Percentiles rank a stretch among this genome's conserved stretches.
phyloP scores from a whole-genome alignment of 2,113 vertebrate genomes.

The Chinchilla lanigera region DNA sequence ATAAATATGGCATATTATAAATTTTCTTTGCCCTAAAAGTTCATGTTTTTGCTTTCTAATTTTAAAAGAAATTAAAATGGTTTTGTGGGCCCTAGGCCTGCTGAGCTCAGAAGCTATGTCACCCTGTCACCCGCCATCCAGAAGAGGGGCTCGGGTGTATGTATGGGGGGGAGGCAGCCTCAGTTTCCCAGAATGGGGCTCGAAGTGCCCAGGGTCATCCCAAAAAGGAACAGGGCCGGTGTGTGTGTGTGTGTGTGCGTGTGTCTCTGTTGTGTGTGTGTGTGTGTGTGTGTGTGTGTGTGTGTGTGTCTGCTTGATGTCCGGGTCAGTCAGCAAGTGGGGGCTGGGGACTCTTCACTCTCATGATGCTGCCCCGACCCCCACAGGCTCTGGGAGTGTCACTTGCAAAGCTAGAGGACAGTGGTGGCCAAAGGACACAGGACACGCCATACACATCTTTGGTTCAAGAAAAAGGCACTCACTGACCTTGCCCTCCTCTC shows the following conservation, averaged over 20 bases:
- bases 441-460: conserved; percentile 91
- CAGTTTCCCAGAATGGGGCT: background rate
- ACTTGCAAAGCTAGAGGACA: conserved; percentile 78
- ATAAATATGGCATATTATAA: background rate
- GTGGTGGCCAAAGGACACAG: conserved; percentile 75
- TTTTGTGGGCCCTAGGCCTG: background rate
- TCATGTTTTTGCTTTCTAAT: background rate
- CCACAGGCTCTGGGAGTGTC: conserved; percentile 73
- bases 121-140: background rate
- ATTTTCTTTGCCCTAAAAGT: background rate
- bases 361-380: conserved; percentile 71
- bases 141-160: background rate
- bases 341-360: conserved; percentile 23
- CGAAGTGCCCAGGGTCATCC: no score
- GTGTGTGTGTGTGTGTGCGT: background rate
- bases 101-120: background rate
- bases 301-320: background rate
- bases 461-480: conserved; percentile 99
- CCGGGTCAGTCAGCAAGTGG: background rate
- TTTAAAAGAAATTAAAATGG: background rate
- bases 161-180: background rate
- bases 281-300: background rate
- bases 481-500: conserved; percentile 87
- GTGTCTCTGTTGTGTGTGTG: no score
- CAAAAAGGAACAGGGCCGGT: background rate